Evolutionary conservation across 2,113 vertebrate genomes (phyloP).

Genomic region (Acanthisitta chloris): DNA sequence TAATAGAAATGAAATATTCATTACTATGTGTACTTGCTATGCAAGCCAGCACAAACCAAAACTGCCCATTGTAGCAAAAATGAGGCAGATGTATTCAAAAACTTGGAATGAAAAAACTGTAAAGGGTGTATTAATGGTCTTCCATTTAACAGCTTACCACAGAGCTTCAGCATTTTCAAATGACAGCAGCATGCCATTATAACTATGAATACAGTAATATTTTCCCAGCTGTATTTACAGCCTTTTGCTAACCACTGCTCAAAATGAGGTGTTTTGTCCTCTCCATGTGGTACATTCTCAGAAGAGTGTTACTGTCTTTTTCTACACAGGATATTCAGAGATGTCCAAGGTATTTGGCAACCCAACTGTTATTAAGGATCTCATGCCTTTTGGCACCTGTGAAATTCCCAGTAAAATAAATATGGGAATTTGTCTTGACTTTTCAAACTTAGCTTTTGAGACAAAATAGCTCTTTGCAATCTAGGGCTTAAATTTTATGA

Average conservation of each 20-base stretch:
- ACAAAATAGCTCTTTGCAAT: background rate
- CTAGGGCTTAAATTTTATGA: background rate
- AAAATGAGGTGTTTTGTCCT: background rate
- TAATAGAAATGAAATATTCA: conserved; percentile 19
- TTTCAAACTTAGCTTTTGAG: background rate
- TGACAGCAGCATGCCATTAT: background rate
- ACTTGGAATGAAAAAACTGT: background rate
- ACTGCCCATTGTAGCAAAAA: background rate
- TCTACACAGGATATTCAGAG: background rate
- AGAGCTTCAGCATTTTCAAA: background rate
- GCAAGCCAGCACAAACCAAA: background rate
- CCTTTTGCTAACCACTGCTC: background rate
- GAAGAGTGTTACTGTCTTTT: background rate
- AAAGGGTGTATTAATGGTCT: background rate
- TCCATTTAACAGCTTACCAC: background rate
- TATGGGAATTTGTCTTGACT: background rate
- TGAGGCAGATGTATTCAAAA: background rate
- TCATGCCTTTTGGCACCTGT: background rate
- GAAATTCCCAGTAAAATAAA: background rate
- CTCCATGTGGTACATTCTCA: background rate
- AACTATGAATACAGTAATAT: background rate
- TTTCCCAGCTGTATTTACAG: background rate
- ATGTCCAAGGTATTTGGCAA: background rate
- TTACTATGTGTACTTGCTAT: background rate
- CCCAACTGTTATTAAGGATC: background rate